Conservation (phyloP, 2,113 vertebrate species). For the Syngnathus scovelli region DNA sequence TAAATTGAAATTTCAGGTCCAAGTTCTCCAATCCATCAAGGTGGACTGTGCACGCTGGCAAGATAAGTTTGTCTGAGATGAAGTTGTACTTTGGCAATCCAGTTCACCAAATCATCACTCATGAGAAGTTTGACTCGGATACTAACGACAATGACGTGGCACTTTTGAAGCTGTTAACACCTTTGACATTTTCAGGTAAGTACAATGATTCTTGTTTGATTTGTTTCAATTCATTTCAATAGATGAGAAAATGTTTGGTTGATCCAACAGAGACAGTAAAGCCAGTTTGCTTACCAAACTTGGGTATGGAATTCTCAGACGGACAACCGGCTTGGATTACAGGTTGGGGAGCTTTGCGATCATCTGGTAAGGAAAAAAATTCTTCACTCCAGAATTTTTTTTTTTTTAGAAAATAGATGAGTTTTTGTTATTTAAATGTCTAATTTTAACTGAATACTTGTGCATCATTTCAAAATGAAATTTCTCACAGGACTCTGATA, state of each 20-base stretch:
- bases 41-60: slow-evolving; percentile 55
- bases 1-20: slow-evolving; percentile 19
- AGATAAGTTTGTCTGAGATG: slow-evolving; percentile 20
- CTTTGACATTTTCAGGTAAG: slow-evolving; percentile 54
- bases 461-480: background rate
- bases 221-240: background rate
- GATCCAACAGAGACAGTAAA: slow-evolving; percentile 35
- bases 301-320: slow-evolving; percentile 32
- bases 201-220: background rate
- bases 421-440: background rate
- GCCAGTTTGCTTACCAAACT: slow-evolving; percentile 69
- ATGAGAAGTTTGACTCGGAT: slow-evolving; percentile 23
- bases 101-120: slow-evolving; percentile 49
- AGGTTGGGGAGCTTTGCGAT: slow-evolving; percentile 57
- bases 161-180: slow-evolving; percentile 56
- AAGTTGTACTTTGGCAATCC: rapidly evolving
- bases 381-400: background rate
- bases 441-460: no score
- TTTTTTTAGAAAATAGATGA: background rate
- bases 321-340: slow-evolving; percentile 52
- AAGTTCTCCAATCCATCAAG: background rate
- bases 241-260: background rate
- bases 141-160: slow-evolving; percentile 61
- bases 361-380: slow-evolving; percentile 30
- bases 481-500: no score